These are phyloP conservation scores for Paralichthys olivaceus DNA, from an alignment of 2,113 vertebrate species.

Conservation along the genomic window DNA sequence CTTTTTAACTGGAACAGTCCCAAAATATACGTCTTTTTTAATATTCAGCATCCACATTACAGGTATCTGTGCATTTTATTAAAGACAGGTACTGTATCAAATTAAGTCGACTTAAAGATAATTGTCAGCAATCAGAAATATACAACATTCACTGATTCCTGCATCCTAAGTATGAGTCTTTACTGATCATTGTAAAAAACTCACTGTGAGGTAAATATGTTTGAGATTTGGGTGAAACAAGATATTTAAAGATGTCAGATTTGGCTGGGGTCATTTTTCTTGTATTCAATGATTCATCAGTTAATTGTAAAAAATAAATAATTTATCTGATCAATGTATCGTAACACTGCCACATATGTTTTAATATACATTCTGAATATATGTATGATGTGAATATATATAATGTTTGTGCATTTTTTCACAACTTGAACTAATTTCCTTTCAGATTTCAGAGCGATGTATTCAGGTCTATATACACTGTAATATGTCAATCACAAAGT, in stretches of 20 bases:
- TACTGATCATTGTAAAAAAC: too few species aligned
- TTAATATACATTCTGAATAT: neutral
- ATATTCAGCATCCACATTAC: neutral
- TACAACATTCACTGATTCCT: too few species aligned
- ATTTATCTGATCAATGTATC: too few species aligned
- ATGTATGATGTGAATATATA: neutral
- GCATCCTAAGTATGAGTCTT: too few species aligned
- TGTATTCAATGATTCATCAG: too few species aligned
- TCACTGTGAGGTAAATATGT: too few species aligned
- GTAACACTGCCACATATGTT: neutral
- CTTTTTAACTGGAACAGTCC: conserved; percentile 73
- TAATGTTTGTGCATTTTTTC: neutral
- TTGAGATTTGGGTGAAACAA: too few species aligned
- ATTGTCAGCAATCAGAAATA: neutral
- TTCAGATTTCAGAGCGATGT: neutral
- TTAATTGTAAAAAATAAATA: too few species aligned
- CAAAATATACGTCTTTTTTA: conserved; percentile 53
- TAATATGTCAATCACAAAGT: neutral
- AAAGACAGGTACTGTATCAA: neutral
- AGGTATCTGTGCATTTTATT: neutral
- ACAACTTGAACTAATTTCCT: neutral
- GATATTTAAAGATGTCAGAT: too few species aligned
- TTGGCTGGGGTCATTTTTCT: too few species aligned
- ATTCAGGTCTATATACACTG: neutral
- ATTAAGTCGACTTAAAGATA: neutral